Conservation (phyloP, 2,888 invertebrate genomes). For the Nemoura dubitans region DNA sequence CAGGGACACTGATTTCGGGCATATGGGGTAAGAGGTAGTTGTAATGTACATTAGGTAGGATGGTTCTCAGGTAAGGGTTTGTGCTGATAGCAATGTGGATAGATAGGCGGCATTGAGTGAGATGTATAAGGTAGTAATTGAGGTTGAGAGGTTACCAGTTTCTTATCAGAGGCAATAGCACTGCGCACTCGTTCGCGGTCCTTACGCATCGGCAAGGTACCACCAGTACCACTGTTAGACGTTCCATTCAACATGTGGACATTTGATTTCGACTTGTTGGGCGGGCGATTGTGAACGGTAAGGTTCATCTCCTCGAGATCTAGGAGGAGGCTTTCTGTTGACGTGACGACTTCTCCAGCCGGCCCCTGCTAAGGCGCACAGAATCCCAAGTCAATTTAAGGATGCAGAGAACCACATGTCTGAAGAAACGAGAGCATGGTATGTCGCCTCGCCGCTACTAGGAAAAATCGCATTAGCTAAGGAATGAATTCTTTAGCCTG, state of each 20-base stretch:
- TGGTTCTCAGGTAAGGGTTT: not conserved
- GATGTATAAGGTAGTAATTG: not conserved
- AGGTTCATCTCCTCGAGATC: conserved; percentile 16
- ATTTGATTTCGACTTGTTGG: not conserved
- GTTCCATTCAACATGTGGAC: not conserved
- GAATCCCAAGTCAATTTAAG: not conserved
- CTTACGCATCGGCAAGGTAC: not conserved
- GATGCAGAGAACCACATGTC: not conserved
- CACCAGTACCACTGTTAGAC: not conserved
- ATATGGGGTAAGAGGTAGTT: not conserved
- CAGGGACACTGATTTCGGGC: not conserved
- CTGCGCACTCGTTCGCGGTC: not conserved
- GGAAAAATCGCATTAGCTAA: no score
- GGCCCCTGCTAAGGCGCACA: not conserved
- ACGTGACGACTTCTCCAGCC: not conserved
- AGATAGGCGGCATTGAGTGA: not conserved
- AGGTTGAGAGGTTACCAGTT: conserved; percentile 7
- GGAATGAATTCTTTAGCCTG: no score
- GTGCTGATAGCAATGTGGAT: not conserved
- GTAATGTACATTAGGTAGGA: not conserved
- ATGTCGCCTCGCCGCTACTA: no score
- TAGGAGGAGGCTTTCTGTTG: conserved; percentile 21
- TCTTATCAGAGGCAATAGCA: not conserved
- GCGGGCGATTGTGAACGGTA: not conserved
- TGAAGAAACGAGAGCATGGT: not conserved